These are phyloP conservation scores for Anastatus disparis DNA, from an alignment of 1,140 invertebrate species.

Conservation along the genomic window DNA sequence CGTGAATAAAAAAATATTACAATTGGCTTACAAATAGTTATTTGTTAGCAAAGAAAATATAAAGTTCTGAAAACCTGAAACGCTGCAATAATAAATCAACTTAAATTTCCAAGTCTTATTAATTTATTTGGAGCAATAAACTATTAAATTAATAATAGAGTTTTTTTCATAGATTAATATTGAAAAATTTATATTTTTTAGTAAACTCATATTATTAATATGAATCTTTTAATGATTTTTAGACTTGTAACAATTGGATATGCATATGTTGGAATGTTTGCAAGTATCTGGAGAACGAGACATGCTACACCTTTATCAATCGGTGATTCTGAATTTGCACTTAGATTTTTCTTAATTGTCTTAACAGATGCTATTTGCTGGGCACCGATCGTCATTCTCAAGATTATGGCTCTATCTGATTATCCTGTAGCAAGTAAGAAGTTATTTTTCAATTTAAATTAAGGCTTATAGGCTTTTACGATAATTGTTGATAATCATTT, in stretches of 20 bases:
- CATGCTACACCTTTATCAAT: slow-evolving; percentile 71
- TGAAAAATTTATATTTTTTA: neutral
- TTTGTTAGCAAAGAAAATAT: too few species aligned
- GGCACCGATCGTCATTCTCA: slow-evolving; percentile 78
- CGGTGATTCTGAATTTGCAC: slow-evolving; percentile 75
- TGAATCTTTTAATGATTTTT: slow-evolving; percentile 41
- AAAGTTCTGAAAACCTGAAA: too few species aligned
- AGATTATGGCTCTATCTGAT: slow-evolving; percentile 72
- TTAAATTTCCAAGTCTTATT: too few species aligned
- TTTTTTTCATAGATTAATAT: slow-evolving; percentile 12
- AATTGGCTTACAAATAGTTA: too few species aligned
- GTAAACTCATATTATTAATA: too few species aligned
- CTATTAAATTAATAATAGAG: too few species aligned
- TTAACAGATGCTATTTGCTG: slow-evolving; percentile 80
- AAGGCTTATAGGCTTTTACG: too few species aligned
- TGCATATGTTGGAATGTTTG: slow-evolving; percentile 74
- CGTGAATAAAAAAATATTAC: too few species aligned
- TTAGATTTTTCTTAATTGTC: slow-evolving; percentile 81
- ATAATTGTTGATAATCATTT: too few species aligned
- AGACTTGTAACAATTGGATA: slow-evolving; percentile 73
- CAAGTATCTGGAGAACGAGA: slow-evolving; percentile 73
- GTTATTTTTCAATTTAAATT: too few species aligned
- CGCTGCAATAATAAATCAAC: too few species aligned
- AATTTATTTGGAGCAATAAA: too few species aligned
- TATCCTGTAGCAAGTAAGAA: slow-evolving; percentile 59